Percentiles rank a stretch among this genome's conserved stretches.
phyloP scores from a whole-genome alignment of 2,113 vertebrate species.

The Embiotoca jacksoni region DNA sequence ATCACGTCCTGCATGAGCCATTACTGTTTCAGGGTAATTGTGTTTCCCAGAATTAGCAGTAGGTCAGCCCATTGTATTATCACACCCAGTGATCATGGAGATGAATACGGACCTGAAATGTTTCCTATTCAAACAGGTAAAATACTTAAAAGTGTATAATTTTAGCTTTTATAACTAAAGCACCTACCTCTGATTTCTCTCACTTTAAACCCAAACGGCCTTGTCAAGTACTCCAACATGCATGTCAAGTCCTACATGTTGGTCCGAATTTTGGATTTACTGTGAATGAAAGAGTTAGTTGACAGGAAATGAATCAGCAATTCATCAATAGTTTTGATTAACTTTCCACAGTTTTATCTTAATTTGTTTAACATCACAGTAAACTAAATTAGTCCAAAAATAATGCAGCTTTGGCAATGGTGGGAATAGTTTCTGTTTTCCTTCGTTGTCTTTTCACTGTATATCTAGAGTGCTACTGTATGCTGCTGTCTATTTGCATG shows the following conservation, averaged over 20 bases:
- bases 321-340: neutral
- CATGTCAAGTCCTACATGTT: neutral
- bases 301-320: neutral
- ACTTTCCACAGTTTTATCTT: too few relatives aligned
- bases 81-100: conserved; percentile 29
- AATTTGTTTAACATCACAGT: too few relatives aligned
- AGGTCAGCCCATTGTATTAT: conserved; percentile 41
- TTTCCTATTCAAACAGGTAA: conserved; percentile 27
- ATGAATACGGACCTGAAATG: conserved; percentile 23
- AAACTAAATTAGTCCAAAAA: too few relatives aligned
- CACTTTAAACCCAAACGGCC: neutral
- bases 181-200: neutral
- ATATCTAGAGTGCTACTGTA: neutral
- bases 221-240: neutral
- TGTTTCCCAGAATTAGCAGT: conserved; percentile 54
- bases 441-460: neutral
- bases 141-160: neutral
- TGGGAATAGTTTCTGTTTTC: neutral
- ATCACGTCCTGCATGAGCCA: conserved; percentile 55
- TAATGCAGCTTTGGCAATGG: too few relatives aligned
- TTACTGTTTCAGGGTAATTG: conserved; percentile 57
- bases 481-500: neutral
- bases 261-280: neutral
- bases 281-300: neutral
- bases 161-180: conserved; percentile 9